Conservation (phyloP, 2,888 invertebrate species). For the Eupsilia transversa region DNA sequence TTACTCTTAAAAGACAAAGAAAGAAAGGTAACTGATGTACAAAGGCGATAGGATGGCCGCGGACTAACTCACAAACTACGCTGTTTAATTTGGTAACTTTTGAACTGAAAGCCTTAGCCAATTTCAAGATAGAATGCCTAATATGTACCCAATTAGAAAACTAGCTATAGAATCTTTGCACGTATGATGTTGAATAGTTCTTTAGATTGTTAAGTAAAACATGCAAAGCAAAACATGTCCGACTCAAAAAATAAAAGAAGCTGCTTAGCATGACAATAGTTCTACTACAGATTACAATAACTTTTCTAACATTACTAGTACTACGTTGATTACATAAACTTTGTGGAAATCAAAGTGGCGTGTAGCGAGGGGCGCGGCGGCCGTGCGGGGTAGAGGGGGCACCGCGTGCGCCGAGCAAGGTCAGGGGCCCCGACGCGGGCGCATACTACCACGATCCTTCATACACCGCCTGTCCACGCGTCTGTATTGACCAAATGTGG, state of each 20-base stretch:
- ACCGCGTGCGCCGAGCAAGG: constrained; percentile 81
- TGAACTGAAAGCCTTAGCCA: constrained; percentile 1
- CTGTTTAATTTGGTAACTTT: constrained; percentile 38
- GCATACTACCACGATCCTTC: constrained; percentile 73
- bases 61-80: constrained; percentile 31
- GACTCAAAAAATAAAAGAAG: constrained; percentile 11
- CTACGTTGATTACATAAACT: constrained; percentile 79
- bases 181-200: not conserved
- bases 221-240: not conserved
- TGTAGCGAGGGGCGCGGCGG: constrained; percentile 71
- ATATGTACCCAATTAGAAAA: constrained; percentile 1
- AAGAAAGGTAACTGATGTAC: constrained; percentile 26
- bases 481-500: constrained; percentile 75
- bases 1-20: constrained; percentile 43
- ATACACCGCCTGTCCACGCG: constrained; percentile 67
- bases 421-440: constrained; percentile 85
- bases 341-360: constrained; percentile 81
- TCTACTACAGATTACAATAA: constrained; percentile 53
- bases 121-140: constrained; percentile 13
- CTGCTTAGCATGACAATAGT: constrained; percentile 28
- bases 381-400: constrained; percentile 69
- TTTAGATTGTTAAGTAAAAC: not conserved
- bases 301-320: constrained; percentile 69
- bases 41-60: constrained; percentile 28
- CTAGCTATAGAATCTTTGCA: not conserved